Conservation (phyloP, 2,888 invertebrate genomes). For the Aquatica leii region DNA sequence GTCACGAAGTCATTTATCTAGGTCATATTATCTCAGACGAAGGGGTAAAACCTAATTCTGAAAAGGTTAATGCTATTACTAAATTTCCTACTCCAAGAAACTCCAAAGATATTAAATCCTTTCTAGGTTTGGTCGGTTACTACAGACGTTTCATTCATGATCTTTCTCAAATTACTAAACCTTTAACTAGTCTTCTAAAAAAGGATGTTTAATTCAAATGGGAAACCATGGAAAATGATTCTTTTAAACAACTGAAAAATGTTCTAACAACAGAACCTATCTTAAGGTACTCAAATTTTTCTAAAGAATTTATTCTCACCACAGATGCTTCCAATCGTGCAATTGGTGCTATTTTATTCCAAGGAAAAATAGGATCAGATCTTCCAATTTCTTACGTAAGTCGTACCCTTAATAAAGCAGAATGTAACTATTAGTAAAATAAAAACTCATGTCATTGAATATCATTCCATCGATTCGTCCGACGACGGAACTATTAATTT, state of each 20-base stretch:
- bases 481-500: background rate
- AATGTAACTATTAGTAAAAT: background rate
- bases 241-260: background rate
- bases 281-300: no score
- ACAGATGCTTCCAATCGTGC: background rate
- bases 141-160: no score
- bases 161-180: no score
- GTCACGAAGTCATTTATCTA: no score
- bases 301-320: background rate
- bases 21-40: no score
- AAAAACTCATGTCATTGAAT: background rate
- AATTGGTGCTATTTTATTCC: background rate
- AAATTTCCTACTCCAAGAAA: background rate
- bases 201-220: no score
- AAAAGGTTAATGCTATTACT: background rate
- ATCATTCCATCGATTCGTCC: background rate
- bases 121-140: no score
- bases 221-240: no score
- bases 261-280: no score
- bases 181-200: no score
- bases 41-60: no score
- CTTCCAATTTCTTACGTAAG: background rate
- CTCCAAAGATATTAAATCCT: background rate
- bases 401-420: background rate
- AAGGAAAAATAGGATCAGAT: background rate